Conservation (phyloP, 2,113 vertebrate species). For the cattle (Bos taurus) region ARS-UCD2.0 NC_037338.1:43055001-43055500, state of each 20-base stretch:
- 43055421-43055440: conserved; percentile 89
- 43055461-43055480: conserved; percentile 91
- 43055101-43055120: neutral
- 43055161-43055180: conserved; percentile 57
- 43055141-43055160: conserved; percentile 6
- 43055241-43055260: conserved; percentile 74
- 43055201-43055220: neutral
- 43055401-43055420: conserved; percentile 89
- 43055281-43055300: conserved; percentile 85
- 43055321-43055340: conserved; percentile 86
- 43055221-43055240: conserved; percentile 54
- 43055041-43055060: neutral
- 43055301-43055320: conserved; percentile 83
- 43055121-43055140: conserved; percentile 22
- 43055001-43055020: neutral
- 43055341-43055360: conserved; percentile 99
- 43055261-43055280: conserved; percentile 81
- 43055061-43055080: neutral
- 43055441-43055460: conserved; percentile 90
- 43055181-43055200: conserved; percentile 61
- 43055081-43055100: neutral
- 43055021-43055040: neutral
- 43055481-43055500: conserved; percentile 89
- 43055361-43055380: conserved; percentile 94
- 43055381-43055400: conserved; percentile 92